Evolutionary conservation across 2,888 invertebrate genomes (phyloP).

Genomic region (Omphaloscelis lunosa): DNA sequence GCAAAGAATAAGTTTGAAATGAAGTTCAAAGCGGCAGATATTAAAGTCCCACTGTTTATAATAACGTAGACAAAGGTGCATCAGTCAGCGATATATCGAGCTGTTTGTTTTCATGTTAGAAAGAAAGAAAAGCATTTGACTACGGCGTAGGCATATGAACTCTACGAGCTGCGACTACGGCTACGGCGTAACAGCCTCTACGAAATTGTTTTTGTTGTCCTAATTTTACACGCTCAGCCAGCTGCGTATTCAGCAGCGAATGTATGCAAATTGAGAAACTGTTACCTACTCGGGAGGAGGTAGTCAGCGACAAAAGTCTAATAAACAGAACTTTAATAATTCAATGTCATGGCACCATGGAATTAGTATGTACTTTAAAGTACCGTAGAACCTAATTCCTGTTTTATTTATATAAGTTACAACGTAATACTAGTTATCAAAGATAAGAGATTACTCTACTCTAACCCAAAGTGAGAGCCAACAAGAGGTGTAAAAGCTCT

Average conservation of each 20-base stretch:
- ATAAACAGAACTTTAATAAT: neutral
- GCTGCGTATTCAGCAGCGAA: neutral
- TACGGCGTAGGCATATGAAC: neutral
- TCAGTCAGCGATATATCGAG: no score
- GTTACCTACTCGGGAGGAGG: neutral
- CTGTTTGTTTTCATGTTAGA: neutral
- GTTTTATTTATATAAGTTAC: neutral
- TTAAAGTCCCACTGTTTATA: no score
- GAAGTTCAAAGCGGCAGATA: no score
- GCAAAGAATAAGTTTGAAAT: no score
- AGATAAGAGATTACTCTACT: neutral
- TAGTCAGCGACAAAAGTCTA: no score
- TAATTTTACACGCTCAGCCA: neutral
- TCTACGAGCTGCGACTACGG: slow-evolving; percentile 21
- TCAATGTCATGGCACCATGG: neutral
- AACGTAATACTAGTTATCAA: neutral
- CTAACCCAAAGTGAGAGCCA: no score
- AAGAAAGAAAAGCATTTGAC: neutral
- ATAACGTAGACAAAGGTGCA: no score
- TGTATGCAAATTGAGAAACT: neutral
- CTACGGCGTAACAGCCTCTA: slow-evolving; percentile 51
- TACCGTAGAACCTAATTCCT: neutral
- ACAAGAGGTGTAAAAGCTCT: no score
- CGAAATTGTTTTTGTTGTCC: neutral
- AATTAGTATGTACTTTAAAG: no score